Percentiles rank a stretch among this genome's conserved stretches.
Evolutionary conservation across 2,888 invertebrate genomes (phyloP).

Genomic region (Brachynemurus nebulosus): DNA sequence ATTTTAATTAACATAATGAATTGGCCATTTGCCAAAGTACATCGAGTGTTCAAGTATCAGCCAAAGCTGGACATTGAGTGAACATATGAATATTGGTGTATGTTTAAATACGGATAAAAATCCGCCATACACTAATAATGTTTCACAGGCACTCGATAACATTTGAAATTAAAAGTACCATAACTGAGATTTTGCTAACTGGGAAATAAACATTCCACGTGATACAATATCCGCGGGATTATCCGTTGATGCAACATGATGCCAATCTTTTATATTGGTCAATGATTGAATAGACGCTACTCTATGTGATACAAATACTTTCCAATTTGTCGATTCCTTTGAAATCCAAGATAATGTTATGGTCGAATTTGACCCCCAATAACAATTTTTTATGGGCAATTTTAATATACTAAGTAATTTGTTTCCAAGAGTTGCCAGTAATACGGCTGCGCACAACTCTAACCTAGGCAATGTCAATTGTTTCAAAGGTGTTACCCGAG

Average conservation of each 20-base stretch:
- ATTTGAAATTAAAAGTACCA: too few relatives aligned
- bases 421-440: neutral
- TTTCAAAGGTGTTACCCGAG: neutral
- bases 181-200: neutral
- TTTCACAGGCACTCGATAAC: too few relatives aligned
- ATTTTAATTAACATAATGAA: too few relatives aligned
- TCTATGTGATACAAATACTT: neutral
- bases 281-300: neutral
- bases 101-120: too few relatives aligned
- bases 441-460: neutral
- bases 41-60: too few relatives aligned
- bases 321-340: neutral
- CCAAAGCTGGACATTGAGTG: too few relatives aligned
- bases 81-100: too few relatives aligned
- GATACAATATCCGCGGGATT: constrained; percentile 1
- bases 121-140: too few relatives aligned
- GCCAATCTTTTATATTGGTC: neutral
- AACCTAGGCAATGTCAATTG: neutral
- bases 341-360: neutral
- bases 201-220: neutral
- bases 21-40: too few relatives aligned
- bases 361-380: neutral
- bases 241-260: neutral
- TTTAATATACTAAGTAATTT: neutral
- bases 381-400: neutral